Conservation (phyloP, 2,888 invertebrate genomes). For the Melolontha melolontha region DNA sequence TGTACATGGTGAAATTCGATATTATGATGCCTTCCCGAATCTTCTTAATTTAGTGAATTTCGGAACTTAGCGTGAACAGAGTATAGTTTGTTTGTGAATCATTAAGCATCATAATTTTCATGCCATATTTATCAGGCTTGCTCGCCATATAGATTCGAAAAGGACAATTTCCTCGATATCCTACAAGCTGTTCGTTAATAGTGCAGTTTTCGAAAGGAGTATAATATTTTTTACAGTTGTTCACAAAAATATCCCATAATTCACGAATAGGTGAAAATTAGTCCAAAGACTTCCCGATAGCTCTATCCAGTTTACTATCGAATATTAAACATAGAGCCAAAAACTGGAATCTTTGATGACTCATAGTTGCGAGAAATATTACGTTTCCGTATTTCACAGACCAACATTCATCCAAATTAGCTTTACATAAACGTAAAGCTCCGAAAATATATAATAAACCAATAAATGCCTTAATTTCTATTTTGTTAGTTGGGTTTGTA, state of each 20-base stretch:
- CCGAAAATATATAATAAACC: constrained; percentile 34
- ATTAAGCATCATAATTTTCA: constrained; percentile 58
- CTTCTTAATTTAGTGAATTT: too few relatives aligned
- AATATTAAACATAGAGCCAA: constrained; percentile 45
- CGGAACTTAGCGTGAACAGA: too few relatives aligned
- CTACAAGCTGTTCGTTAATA: constrained; percentile 55
- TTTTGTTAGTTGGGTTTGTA: constrained; percentile 10
- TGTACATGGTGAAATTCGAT: too few relatives aligned
- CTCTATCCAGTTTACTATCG: constrained; percentile 44
- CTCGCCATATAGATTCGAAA: constrained; percentile 52
- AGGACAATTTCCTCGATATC: constrained; percentile 53
- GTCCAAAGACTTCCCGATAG: constrained; percentile 40
- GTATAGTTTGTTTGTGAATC: constrained; percentile 58
- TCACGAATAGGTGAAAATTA: constrained; percentile 54
- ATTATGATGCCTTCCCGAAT: too few relatives aligned
- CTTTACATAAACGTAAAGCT: constrained; percentile 37
- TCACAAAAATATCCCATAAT: constrained; percentile 51
- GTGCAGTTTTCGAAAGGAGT: constrained; percentile 49
- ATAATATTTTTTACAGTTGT: constrained; percentile 49
- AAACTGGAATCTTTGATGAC: constrained; percentile 45
- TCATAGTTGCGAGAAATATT: constrained; percentile 46
- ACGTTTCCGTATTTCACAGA: constrained; percentile 40
- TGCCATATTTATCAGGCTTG: constrained; percentile 58
- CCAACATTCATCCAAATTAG: constrained; percentile 42
- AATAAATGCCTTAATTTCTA: too few relatives aligned